Evolutionary conservation across 1,140 invertebrate species (phyloP), one percentile per base, ranked within the genome.

Genomic region (Camponotus vicinus): DNA sequence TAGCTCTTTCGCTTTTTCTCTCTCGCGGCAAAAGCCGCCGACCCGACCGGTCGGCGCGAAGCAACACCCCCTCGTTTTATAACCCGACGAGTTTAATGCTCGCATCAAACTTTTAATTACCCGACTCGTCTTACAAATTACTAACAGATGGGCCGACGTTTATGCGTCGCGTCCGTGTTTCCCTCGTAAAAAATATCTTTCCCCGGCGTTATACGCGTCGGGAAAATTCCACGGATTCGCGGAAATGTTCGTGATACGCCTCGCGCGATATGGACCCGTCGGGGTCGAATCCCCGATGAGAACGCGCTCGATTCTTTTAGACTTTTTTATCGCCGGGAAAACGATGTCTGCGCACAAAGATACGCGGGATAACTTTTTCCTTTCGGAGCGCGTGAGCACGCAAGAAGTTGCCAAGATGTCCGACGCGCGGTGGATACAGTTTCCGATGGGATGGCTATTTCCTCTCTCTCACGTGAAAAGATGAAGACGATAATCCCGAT

Each of bases 81-180:
- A 94, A 93, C 93, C 92, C 90, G 89, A 92, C 92, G 91, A 94
- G 92, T 94, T 94, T 95, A 94, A 94, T 94, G 93, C 89, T 92
- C 93, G 93, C 94, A 94, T 95, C 93, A 94, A 94, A 94, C 92
- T 95, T 95, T 95, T 95, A 95, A 94, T 95, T 95, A 93, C 93
- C 88, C 92, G 87, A 89, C 92, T 94, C 91, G 91, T 91, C 93
- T 94, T 94, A 92, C 93, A 94, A 94, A 94, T 94, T 94, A 93
- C 93, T 89, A 94, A 94, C 94, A 95, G 93, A 94, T 93, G 93
- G 93, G 92, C 86, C 90, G 89, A 87, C 88, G 90, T 90, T 91
- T 91, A 92, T 91, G 88, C 85, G 91, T 90, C 85, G 86, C 89
- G 85, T 55, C 71, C 34, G 55, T 52, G 49, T 91, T 91, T 90